Conservation (phyloP, 2,113 vertebrate genomes). For the Colinus virginianus region DNA sequence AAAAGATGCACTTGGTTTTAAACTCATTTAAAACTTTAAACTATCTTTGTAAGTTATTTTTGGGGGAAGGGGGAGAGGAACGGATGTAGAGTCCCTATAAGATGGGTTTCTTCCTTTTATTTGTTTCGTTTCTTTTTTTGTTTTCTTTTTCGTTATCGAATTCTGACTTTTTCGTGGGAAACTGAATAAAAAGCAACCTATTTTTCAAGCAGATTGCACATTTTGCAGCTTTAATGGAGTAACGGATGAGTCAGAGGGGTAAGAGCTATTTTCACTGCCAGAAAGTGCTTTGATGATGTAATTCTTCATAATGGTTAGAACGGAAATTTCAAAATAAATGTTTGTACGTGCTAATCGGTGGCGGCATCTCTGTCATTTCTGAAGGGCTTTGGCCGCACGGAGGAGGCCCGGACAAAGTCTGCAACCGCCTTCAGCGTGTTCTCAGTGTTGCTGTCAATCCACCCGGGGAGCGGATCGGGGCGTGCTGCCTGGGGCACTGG, state of each 20-base stretch:
- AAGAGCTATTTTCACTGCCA: conserved; percentile 88
- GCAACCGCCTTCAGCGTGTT: conserved; percentile 12
- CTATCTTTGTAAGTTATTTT: conserved; percentile 87
- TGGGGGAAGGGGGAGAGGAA: conserved; percentile 65
- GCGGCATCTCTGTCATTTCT: conserved; percentile 67
- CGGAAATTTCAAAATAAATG: conserved; percentile 87
- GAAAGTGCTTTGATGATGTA: conserved; percentile 87
- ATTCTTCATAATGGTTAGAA: conserved; percentile 81
- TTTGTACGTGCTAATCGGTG: conserved; percentile 82
- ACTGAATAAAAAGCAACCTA: conserved; percentile 85
- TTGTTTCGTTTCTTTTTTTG: too few relatives aligned
- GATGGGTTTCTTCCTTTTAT: conserved; percentile 15
- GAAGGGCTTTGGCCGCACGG: conserved; percentile 21
- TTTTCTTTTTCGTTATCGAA: conserved; percentile 67
- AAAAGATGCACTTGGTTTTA: conserved; percentile 83
- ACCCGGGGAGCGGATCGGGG: fast-evolving
- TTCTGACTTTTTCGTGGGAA: conserved; percentile 83
- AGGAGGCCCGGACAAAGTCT: conserved; percentile 7
- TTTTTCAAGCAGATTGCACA: conserved; percentile 88
- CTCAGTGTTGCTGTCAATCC: neutral
- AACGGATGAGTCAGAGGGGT: conserved; percentile 80
- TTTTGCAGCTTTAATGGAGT: conserved; percentile 89
- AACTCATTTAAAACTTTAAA: conserved; percentile 83
- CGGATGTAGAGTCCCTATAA: conserved; percentile 74
- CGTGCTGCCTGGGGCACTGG: fast-evolving